phyloP scores from a whole-genome alignment of 2,113 vertebrate species.

The Candoia aspera region DNA sequence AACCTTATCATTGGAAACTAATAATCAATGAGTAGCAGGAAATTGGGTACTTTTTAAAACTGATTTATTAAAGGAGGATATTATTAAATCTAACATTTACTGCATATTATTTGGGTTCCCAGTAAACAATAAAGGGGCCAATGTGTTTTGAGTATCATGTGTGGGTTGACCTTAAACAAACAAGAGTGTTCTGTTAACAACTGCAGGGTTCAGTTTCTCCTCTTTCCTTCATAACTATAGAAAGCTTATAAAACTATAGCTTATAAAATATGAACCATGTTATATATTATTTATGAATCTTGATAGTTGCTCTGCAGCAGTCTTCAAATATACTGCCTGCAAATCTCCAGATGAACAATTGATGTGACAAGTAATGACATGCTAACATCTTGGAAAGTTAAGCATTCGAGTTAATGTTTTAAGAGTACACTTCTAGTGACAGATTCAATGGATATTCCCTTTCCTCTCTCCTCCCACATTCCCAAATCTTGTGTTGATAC shows the following conservation, averaged over 20 bases:
- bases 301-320: conserved; percentile 51
- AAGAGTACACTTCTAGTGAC: conserved; percentile 55
- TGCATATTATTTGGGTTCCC: too few species aligned
- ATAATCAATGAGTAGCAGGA: background rate
- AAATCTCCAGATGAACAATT: conserved; percentile 45
- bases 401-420: conserved; percentile 68
- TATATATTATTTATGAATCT: conserved; percentile 62
- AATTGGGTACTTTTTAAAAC: background rate
- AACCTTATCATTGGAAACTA: background rate
- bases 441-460: conserved; percentile 31
- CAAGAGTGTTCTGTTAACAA: background rate
- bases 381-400: conserved; percentile 62
- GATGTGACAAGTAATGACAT: conserved; percentile 61
- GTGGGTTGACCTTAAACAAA: background rate
- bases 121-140: background rate
- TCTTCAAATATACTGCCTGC: conserved; percentile 55
- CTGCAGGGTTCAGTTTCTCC: accelerated
- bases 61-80: background rate
- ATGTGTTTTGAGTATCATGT: background rate
- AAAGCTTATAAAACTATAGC: background rate
- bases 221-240: background rate
- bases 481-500: background rate
- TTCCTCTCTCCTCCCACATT: background rate
- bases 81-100: too few species aligned
- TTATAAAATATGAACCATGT: conserved; percentile 55